Conservation (phyloP, 2,113 vertebrate genomes). For the Athene noctua region DNA sequence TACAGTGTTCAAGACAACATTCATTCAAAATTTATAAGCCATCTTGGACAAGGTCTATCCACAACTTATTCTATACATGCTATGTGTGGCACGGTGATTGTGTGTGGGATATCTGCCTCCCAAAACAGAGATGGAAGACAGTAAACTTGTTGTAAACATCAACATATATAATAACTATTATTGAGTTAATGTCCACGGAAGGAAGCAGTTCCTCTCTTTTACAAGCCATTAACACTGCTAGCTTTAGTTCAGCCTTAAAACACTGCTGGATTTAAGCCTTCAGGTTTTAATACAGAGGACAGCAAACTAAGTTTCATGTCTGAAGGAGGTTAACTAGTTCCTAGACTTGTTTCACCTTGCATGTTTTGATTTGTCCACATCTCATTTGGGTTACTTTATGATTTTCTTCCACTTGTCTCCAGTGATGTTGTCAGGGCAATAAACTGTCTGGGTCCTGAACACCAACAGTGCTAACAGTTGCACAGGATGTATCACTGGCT, state of each 20-base stretch:
- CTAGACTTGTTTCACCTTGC: background rate
- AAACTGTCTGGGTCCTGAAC: background rate
- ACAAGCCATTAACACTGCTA: background rate
- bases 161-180: background rate
- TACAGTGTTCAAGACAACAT: background rate
- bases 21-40: background rate
- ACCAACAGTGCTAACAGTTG: background rate
- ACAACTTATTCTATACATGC: background rate
- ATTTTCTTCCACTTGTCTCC: background rate
- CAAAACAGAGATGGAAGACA: background rate
- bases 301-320: background rate
- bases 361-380: background rate
- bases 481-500: background rate
- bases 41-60: background rate
- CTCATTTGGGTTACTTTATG: background rate
- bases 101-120: background rate
- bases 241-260: background rate
- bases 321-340: background rate
- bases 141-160: background rate
- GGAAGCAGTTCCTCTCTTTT: background rate
- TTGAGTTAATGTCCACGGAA: background rate
- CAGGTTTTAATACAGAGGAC: background rate
- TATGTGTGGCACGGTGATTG: fast-evolving
- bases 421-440: background rate
- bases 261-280: background rate